Percentiles rank a stretch among this genome's conserved stretches.
These are phyloP conservation scores for Globicephala melas DNA, from an alignment of 2,113 vertebrate species.

Conservation along the genomic window DNA sequence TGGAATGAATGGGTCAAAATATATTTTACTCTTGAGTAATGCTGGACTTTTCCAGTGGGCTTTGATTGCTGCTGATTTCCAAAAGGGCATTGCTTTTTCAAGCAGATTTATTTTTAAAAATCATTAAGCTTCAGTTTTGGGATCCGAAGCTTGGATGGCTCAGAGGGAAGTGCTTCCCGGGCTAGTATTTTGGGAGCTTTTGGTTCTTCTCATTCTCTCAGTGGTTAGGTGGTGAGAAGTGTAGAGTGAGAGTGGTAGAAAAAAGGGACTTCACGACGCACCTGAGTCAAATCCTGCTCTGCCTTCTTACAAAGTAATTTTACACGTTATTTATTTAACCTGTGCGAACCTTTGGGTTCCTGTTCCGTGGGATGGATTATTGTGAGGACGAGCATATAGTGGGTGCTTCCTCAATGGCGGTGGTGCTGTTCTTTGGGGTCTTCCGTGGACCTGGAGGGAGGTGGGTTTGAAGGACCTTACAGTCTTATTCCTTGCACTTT, in stretches of 20 bases:
- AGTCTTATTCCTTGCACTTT: neutral
- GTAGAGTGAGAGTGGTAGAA: neutral
- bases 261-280: neutral
- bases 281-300: neutral
- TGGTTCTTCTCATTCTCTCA: neutral
- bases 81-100: neutral
- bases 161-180: neutral
- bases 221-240: neutral
- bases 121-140: neutral
- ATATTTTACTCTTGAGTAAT: neutral
- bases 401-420: rapidly evolving
- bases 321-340: neutral
- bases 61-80: slow-evolving; percentile 13
- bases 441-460: neutral
- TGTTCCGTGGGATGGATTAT: neutral
- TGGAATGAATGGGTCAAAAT: neutral
- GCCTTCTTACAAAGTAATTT: neutral
- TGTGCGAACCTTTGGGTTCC: too few species aligned
- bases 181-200: neutral
- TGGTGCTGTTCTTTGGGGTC: neutral
- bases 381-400: neutral
- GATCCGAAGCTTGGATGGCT: neutral
- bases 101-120: neutral
- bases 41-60: neutral
- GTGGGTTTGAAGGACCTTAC: neutral